Percentiles rank a stretch among this genome's conserved stretches.
Evolutionary conservation across 2,888 invertebrate species (phyloP).

Genomic region (Eristalinus aeneus): DNA sequence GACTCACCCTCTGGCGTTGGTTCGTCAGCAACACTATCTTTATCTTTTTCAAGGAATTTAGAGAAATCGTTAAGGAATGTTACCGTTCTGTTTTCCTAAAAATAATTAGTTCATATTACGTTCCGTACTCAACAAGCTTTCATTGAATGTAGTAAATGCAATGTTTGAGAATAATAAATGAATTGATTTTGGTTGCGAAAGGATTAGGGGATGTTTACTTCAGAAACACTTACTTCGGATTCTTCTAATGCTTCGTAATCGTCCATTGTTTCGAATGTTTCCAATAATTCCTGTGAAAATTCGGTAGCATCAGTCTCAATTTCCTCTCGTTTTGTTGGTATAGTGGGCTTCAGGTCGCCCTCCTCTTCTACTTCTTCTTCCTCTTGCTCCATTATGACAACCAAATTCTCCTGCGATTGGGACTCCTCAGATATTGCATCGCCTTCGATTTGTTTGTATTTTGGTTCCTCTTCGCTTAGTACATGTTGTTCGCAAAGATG

Average conservation of each 20-base stretch:
- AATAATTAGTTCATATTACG: constrained; percentile 43
- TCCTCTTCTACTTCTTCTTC: constrained; percentile 9
- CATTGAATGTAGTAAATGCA: neutral
- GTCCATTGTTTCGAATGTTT: constrained; percentile 19
- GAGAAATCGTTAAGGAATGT: constrained; percentile 60
- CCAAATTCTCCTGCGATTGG: constrained; percentile 11
- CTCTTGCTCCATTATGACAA: neutral
- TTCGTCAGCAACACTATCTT: constrained; percentile 22
- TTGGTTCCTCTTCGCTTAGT: constrained; percentile 7
- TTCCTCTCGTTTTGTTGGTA: neutral
- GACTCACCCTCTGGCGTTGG: constrained; percentile 12
- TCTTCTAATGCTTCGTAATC: constrained; percentile 50
- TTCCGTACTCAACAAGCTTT: constrained; percentile 3
- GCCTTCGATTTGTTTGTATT: constrained; percentile 15
- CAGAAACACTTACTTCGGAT: constrained; percentile 28
- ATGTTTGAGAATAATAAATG: constrained; percentile 39
- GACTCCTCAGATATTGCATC: neutral
- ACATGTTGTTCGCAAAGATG: constrained; percentile 59
- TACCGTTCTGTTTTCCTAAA: constrained; percentile 52
- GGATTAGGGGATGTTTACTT: neutral
- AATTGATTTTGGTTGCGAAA: constrained; percentile 9
- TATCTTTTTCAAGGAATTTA: constrained; percentile 53
- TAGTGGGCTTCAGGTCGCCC: constrained; percentile 14
- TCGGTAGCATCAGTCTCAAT: neutral
- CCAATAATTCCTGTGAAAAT: constrained; percentile 10